Evolutionary conservation across 2,797 vertebrate species (phyloP), one percentile per base, ranked within the genome.

Genomic region (Peromyscus nudipes): DNA sequence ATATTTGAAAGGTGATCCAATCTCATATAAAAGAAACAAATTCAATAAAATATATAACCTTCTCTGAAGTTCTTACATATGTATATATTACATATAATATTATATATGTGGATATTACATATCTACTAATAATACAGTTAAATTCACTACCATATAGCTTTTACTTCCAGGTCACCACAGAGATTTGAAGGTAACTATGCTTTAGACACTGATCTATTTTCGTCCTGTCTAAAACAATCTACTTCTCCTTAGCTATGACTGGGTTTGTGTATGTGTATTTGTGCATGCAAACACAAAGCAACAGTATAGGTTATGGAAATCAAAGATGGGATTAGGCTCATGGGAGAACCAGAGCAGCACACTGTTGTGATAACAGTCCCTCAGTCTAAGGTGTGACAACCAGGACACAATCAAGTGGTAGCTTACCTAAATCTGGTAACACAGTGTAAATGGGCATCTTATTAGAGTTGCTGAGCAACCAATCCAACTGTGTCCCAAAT

Each of bases 1-100:
- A 89, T 13, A 89, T 71, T 60, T 11, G 84, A 94, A 90, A 84
- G 52, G 76, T 84, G 7, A 4, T 55, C 4, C 13, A 65, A 85
- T 86, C 29, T 94, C 82, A 91, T 9, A 73, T 40, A 11, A 85
- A 95, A 80, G 19, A 34, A 94, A 10, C 71, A 77, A 91, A 87
- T 86, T 82, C 89, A 77, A 75, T 21, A 92, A 83, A 34, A 94
- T 49, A 60, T 2, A 31, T 85, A 67, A 92, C 10, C 29, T 2
- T 60, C 4, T 11, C 21, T n/a, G 34, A 71, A 87, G 73, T 82
- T 89, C 16, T 49, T 80, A 60, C 6, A 43, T 64, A 83, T 31
- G 8, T 82, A 83, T 43, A 62, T 43, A 43, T 43, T 62, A 83
- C 55, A 11, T 64, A 19, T 64, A 64, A 83, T 11, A 31, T 64